These are phyloP conservation scores for Lasioglossum villosulum DNA, from an alignment of 2,888 invertebrate species.

Conservation along the genomic window DNA sequence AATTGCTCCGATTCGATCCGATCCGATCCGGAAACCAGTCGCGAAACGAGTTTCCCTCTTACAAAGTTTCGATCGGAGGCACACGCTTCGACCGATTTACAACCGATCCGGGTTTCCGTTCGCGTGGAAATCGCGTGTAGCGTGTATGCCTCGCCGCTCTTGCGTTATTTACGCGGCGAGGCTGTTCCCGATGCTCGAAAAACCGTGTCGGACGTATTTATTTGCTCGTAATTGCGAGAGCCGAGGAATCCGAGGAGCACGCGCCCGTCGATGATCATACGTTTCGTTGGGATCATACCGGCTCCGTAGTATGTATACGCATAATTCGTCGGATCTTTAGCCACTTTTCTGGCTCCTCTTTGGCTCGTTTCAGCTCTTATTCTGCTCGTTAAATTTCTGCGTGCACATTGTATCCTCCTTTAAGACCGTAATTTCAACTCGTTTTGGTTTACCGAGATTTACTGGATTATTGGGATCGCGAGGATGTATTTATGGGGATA, in stretches of 20 bases:
- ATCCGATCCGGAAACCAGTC: constrained; percentile 1
- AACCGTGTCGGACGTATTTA: constrained; percentile 48
- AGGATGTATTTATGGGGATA: not conserved
- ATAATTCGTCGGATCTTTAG: not conserved
- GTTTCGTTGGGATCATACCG: not conserved
- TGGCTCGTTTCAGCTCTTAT: not conserved
- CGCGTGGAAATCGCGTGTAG: constrained; percentile 29
- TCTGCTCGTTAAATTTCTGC: not conserved
- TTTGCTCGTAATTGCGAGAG: constrained; percentile 14
- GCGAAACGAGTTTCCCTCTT: constrained; percentile 11
- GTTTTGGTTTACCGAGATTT: not conserved
- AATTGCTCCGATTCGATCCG: not conserved
- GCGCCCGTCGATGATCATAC: not conserved
- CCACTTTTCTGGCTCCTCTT: not conserved
- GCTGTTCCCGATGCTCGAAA: constrained; percentile 48
- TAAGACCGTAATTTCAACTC: not conserved
- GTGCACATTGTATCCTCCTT: not conserved
- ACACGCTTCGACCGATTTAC: not conserved
- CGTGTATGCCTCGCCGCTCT: not conserved
- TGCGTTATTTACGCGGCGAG: constrained; percentile 41
- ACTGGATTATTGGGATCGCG: not conserved
- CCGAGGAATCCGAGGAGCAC: not conserved
- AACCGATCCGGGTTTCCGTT: not conserved
- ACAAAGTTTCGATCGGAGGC: constrained; percentile 12
- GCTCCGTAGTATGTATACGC: not conserved